Percentiles rank a stretch among this genome's conserved stretches.
These are phyloP conservation scores for Molanna angustata DNA, from an alignment of 2,888 invertebrate genomes.

Conservation along the genomic window DNA sequence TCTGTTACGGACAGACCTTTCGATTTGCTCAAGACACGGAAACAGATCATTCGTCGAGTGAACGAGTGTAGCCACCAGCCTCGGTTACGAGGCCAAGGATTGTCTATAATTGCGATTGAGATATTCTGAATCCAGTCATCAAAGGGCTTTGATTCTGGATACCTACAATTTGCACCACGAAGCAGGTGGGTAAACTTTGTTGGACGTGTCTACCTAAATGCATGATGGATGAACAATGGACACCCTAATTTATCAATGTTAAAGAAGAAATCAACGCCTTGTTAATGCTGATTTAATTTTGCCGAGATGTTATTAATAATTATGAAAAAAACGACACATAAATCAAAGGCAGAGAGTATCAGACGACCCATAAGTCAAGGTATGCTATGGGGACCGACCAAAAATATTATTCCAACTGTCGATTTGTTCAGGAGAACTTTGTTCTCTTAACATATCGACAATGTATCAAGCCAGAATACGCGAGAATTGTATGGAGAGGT, in stretches of 20 bases:
- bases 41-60: too few relatives aligned
- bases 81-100: too few relatives aligned
- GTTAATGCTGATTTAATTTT: slow-evolving; percentile 18
- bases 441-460: too few relatives aligned
- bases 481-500: too few relatives aligned
- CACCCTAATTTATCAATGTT: not conserved
- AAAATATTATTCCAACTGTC: too few relatives aligned
- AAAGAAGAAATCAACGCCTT: slow-evolving; percentile 12
- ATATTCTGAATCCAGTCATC: not conserved
- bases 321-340: not conserved
- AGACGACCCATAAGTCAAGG: too few relatives aligned
- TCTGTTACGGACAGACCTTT: too few relatives aligned
- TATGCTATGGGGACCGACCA: too few relatives aligned
- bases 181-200: slow-evolving; percentile 10
- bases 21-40: too few relatives aligned
- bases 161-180: slow-evolving; percentile 12
- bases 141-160: not conserved
- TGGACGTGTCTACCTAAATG: not conserved
- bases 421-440: too few relatives aligned
- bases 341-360: not conserved
- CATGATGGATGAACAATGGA: slow-evolving; percentile 1
- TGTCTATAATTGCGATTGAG: not conserved
- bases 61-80: too few relatives aligned
- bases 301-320: slow-evolving; percentile 8
- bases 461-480: too few relatives aligned